Conservation (phyloP, 2,888 invertebrate genomes). For the Ectemnius continuus region DNA sequence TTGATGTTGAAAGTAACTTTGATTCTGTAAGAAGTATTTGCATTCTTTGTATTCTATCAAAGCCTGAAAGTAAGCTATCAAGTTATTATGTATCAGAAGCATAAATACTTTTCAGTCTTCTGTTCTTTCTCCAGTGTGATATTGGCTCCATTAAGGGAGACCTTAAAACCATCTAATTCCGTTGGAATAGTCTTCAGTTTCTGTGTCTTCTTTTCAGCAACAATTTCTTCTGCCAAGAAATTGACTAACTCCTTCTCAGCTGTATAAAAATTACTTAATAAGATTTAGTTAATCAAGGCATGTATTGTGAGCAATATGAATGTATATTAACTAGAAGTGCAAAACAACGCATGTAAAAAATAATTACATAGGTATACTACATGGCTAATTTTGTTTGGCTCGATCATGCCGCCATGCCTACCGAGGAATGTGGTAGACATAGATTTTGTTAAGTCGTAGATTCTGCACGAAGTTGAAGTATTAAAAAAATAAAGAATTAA, state of each 20-base stretch:
- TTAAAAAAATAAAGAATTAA: too few species aligned
- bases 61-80: neutral
- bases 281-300: neutral
- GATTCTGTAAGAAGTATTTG: slow-evolving; percentile 80
- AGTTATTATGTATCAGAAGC: neutral
- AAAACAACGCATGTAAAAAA: too few species aligned
- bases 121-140: slow-evolving; percentile 88
- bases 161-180: slow-evolving; percentile 89
- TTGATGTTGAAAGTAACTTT: slow-evolving; percentile 94
- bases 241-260: slow-evolving; percentile 93
- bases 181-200: slow-evolving; percentile 87
- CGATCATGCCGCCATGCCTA: neutral
- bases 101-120: slow-evolving; percentile 84
- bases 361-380: neutral
- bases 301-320: neutral
- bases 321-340: too few species aligned
- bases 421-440: neutral
- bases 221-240: slow-evolving; percentile 95
- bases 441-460: neutral
- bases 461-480: neutral
- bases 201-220: slow-evolving; percentile 92
- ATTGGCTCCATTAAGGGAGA: slow-evolving; percentile 89
- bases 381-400: neutral
- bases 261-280: slow-evolving; percentile 70
- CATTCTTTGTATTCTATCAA: neutral